Percentiles rank a stretch among this genome's conserved stretches.
Conservation (phyloP, 2,888 invertebrate genomes). For the Coelinius sp. region DNA sequence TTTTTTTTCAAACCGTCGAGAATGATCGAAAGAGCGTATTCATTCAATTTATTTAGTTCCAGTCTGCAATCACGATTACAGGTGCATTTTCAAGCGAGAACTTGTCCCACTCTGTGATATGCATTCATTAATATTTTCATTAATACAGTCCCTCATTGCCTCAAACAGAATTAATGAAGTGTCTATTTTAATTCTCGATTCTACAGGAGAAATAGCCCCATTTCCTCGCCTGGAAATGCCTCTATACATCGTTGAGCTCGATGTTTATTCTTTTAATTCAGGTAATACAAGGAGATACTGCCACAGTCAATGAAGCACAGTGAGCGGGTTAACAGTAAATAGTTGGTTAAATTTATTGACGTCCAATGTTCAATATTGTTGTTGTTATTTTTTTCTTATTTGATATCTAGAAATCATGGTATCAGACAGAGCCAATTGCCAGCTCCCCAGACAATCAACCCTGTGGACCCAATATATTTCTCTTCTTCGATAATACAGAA, state of each 20-base stretch:
- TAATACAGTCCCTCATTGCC: background rate
- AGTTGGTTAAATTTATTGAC: conserved; percentile 23
- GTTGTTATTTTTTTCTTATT: background rate
- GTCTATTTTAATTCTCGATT: background rate
- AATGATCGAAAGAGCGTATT: conserved; percentile 19
- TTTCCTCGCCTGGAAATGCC: conserved; percentile 53
- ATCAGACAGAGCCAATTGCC: conserved; percentile 47
- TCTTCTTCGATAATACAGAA: conserved; percentile 3
- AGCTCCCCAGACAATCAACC: conserved; percentile 51
- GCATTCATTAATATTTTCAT: conserved; percentile 10
- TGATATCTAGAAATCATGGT: conserved; percentile 13
- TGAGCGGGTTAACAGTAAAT: conserved; percentile 33
- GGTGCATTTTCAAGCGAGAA: conserved; percentile 54
- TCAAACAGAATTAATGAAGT: background rate
- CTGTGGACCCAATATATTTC: conserved; percentile 40
- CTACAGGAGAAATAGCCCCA: background rate
- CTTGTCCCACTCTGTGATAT: conserved; percentile 23
- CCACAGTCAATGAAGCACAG: conserved; percentile 49
- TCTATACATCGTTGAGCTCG: conserved; percentile 59
- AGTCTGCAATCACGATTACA: conserved; percentile 36
- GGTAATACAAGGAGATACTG: conserved; percentile 47
- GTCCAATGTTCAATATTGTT: conserved; percentile 4
- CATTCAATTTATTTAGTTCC: background rate
- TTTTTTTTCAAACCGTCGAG: background rate
- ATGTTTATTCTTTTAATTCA: conserved; percentile 39